Base-by-base conservation (phyloP, 2,888 invertebrate genomes). In the Nemotelus nigrinus region DNA sequence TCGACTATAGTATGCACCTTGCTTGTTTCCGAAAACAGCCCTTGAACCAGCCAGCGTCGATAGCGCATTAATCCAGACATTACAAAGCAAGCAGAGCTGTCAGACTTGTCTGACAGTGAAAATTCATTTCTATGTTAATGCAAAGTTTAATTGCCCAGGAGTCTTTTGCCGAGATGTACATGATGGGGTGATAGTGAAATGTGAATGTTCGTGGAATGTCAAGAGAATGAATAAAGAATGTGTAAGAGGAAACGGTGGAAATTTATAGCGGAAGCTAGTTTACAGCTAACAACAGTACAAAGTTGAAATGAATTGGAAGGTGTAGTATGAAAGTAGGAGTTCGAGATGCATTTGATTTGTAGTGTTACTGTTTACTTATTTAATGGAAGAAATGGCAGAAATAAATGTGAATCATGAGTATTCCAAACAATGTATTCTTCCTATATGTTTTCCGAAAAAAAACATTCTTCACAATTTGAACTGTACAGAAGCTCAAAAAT, bases 101-200 rank as follows among this genome's bases (percentile, higher is more conserved):
- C 74, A 48, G 74, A 63, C 47, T 8, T 60, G 60, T 74, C 60
- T 50, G 63, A 60, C 74, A 63, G 48, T 60, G 57, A 74, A 74
- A 74, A 74, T 74, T 74, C 74, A 74, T 74, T 74, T 74, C 74
- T 74, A 74, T 74, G 74, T 74, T 74, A 74, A 74, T 74, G 60
- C 48, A 63, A 74, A 74, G 48, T 74, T 74, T 60, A 74, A 74
- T 74, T 74, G 74, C 74, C 58, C 8, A 57, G 10, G 67, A 70
- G 70, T 55, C 50, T n/a, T 25, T 48, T 47, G 41, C 39, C 48
- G 39, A 50, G 67, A 50, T 48, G 74, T 4, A 57, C 10, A 44
- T 44, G 39, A 47, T 70, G 6, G 55, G 41, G 53, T 43, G 43
- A 50, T 41, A 55, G 25, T 41, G 55, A 43, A 63, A 43, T 41